These are phyloP conservation scores for Sterrhoptilus dennistouni DNA, from an alignment of 2,113 vertebrate species.

Conservation along the genomic window DNA sequence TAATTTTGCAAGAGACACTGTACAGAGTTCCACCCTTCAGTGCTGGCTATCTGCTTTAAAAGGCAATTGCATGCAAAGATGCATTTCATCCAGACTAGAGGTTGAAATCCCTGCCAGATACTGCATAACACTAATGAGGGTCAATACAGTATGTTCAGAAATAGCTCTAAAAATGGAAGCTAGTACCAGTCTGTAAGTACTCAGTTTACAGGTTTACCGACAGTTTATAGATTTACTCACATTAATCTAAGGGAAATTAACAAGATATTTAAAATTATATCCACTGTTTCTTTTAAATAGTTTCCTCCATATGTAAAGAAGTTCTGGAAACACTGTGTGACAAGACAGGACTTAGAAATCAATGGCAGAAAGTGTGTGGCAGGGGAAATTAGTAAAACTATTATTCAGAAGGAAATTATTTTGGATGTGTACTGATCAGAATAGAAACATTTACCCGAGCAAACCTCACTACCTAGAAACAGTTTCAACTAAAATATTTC, in stretches of 20 bases:
- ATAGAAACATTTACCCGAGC: neutral
- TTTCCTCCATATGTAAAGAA: neutral
- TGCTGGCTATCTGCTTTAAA: neutral
- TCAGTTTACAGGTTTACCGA: neutral
- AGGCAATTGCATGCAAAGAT: neutral
- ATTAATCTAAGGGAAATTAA: neutral
- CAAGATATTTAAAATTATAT: neutral
- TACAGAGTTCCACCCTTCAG: neutral
- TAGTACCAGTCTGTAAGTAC: neutral
- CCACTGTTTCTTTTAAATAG: neutral
- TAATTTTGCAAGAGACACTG: neutral
- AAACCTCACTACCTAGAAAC: neutral
- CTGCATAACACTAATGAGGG: neutral
- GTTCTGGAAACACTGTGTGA: neutral
- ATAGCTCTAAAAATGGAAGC: neutral
- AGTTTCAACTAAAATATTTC: neutral
- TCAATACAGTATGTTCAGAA: neutral
- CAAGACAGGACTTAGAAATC: neutral
- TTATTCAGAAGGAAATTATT: neutral
- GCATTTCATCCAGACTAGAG: neutral
- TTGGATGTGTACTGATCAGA: neutral
- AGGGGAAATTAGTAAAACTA: neutral
- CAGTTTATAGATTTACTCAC: neutral
- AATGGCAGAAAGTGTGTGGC: neutral
- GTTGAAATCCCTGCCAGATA: neutral